Conservation (phyloP, 2,797 vertebrate species). For the Sebastes oblongus region DNA sequence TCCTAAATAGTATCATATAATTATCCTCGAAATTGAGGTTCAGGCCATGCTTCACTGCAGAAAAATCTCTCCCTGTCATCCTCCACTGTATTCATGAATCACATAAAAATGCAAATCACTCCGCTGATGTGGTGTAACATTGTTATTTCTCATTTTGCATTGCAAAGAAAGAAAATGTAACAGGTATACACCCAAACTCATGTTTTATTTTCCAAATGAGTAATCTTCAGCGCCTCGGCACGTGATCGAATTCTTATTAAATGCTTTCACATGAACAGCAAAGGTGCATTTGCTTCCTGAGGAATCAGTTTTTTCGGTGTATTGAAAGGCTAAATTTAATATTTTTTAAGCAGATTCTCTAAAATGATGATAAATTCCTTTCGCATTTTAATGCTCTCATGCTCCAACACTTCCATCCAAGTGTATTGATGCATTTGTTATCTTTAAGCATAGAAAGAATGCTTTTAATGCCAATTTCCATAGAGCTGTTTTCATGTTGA, state of each 20-base stretch:
- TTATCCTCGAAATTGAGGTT: conserved; percentile 69
- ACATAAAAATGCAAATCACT: conserved; percentile 76
- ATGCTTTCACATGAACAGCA: conserved; percentile 39
- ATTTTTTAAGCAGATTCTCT: conserved; percentile 14
- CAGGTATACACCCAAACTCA: conserved; percentile 30
- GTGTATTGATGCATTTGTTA: conserved; percentile 40
- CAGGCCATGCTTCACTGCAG: conserved; percentile 54
- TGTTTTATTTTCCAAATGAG: conserved; percentile 39
- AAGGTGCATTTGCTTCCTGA: conserved; percentile 16
- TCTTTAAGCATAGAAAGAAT: conserved; percentile 27
- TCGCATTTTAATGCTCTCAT: conserved; percentile 20
- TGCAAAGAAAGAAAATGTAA: conserved; percentile 28
- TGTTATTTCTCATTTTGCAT: conserved; percentile 52
- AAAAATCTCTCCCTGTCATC: conserved; percentile 33
- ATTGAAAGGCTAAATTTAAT: conserved; percentile 42
- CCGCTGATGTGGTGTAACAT: conserved; percentile 52
- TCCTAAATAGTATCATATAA: conserved; percentile 71
- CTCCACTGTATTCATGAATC: conserved; percentile 57
- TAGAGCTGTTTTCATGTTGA: conserved; percentile 5
- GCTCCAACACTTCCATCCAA: conserved; percentile 42
- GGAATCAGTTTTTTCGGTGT: conserved; percentile 15
- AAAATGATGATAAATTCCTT: conserved; percentile 34
- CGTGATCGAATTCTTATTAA: conserved; percentile 43
- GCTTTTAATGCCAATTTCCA: conserved; percentile 41
- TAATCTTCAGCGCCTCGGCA: conserved; percentile 1